Evolutionary conservation across 2,113 vertebrate species (phyloP), one percentile per base, ranked within the genome.

Genomic region (Talpa occidentalis): DNA sequence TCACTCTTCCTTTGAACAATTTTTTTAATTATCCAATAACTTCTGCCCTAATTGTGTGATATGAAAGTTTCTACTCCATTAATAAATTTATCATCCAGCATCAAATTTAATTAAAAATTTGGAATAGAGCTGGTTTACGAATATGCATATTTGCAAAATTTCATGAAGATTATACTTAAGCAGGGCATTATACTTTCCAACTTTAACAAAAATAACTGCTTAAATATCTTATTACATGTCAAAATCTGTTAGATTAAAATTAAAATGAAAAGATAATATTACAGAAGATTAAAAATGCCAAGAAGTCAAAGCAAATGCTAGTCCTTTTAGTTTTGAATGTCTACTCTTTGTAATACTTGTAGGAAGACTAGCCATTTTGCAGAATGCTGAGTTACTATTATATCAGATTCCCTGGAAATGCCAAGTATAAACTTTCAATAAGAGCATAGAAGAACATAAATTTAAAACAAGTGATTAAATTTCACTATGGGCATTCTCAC

Each of bases 161-260:
- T 95, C 81, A 56, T 15, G 35, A 87, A 91, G 74, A 91, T 52
- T 95, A 30, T 78, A 17, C 49, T 87, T 78, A 74, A 96, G 72
- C 62, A 76, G 35, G 42, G 0, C 56, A 37, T 37, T 94, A 32
- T 17, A 66, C 42, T 70, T 94, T 80, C 64, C 7, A 92, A 35
- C 11, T 87, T 87, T 56, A 93, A 90, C 28, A 74, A 96, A 73
- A 96, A 5, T 6, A 88, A n/a, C 91, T 93, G 60, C 17, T 90
- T 93, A 94, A 91, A 77, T 95, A 92, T 95, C 87, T 95, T 84
- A 94, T 92, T 87, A n/a, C 4, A 26, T 90, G 40, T 93, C 79
- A 92, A 83, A 92, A 90, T 67, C 52, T 86, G 7, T 66, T 92
- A 79, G 49, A 81, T 89, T 81, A 93, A 92, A 90, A 92, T 64